Evolutionary conservation across 2,888 invertebrate species (phyloP), one percentile per base, ranked within the genome.

Genomic region (Drosophila gaucha): DNA sequence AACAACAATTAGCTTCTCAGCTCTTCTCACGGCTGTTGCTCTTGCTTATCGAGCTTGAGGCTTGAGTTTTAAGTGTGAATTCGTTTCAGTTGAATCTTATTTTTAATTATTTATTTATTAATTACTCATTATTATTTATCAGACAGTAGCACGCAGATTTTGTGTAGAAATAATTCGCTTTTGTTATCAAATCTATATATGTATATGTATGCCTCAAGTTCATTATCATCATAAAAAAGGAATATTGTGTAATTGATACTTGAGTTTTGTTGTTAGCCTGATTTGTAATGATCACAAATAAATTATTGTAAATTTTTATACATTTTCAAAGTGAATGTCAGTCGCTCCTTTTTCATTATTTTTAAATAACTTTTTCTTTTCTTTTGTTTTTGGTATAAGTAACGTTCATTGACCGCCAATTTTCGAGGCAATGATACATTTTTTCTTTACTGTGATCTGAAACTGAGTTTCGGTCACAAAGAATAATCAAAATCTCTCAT

Each of bases 181-280:
- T 73, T 78, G 67, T 86, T 80, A 80, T 86, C 83, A 80, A 77
- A 78, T 77, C 72, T 78, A 80, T 74, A 72, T 76, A 74, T 76
- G 76, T 9, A n/a, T n/a, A 71, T 60, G 55, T 49, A 50, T 54
- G 74, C 62, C 60, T 80, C 87, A 84, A 84, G 84, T 84, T 84
- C 87, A 84, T 86, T 84, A 86, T 86, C 87, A 86, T 80, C 85
- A 70, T 84, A 80, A 77, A 78, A 54, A 36, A 39, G n/a, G n/a
- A n/a, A n/a, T 51, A 49, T 78, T 78, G 78, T 73, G 73, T 66
- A 78, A 75, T 73, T 70, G 62, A 50, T 43, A 71, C 55, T 67
- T 28, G 54, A 41, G 20, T 36, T 54, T 65, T 31, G 18, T 66
- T 52, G 38, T 65, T 63, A 30, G 62, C 69, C 46, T 35, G 64